These are phyloP conservation scores for Pimephales promelas DNA, from an alignment of 2,113 vertebrate genomes.

Conservation along the genomic window DNA sequence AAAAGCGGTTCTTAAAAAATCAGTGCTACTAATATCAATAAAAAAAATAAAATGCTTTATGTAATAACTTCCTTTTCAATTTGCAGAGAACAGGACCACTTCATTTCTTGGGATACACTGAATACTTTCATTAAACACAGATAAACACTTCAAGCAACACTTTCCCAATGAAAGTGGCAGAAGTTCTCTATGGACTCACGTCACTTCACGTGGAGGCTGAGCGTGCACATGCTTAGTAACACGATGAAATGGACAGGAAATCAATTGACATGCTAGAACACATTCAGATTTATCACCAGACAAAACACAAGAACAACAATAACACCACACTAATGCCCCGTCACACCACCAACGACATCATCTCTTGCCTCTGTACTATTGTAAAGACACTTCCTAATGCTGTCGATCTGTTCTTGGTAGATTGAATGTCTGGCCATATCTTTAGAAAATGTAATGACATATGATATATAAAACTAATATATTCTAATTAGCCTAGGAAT, in stretches of 20 bases:
- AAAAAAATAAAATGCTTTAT: not conserved
- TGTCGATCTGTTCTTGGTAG: too few species aligned
- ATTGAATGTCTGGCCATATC: too few species aligned
- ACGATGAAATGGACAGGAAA: not conserved
- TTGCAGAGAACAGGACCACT: not conserved
- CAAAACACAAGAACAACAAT: constrained; percentile 8
- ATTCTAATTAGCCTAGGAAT: too few species aligned
- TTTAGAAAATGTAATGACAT: too few species aligned
- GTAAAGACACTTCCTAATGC: too few species aligned
- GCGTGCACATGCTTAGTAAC: constrained; percentile 26
- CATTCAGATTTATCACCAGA: not conserved
- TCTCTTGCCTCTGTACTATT: too few species aligned
- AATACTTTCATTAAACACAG: not conserved
- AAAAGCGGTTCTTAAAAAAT: not conserved
- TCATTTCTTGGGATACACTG: not conserved
- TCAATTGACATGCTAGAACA: constrained; percentile 22
- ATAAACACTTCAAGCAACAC: not conserved
- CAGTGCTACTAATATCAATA: not conserved
- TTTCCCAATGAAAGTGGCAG: not conserved
- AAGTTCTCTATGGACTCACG: not conserved
- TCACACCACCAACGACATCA: too few species aligned
- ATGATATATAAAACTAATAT: too few species aligned
- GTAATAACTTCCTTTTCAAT: not conserved
- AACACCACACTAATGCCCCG: not conserved
- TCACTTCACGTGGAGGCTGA: not conserved